Evolutionary conservation across 1,140 invertebrate genomes (phyloP), one percentile per base, ranked within the genome.

Genomic region (Zaprionus davidi): DNA sequence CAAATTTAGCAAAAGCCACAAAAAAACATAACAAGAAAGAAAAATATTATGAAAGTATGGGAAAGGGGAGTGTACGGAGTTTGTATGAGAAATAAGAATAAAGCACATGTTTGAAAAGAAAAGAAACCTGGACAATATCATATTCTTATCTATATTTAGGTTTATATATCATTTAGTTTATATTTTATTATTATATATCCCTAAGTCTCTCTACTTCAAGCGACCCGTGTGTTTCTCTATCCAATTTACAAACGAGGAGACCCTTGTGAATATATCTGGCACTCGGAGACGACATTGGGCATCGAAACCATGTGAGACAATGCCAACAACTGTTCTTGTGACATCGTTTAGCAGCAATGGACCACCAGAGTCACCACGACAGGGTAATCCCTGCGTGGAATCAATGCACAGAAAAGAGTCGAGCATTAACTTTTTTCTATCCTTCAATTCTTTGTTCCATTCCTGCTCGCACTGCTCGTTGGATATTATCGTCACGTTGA

Each of bases 81-180:
- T 90, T 90, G 79, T 90, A 90, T 79, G 88, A 88, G 81, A 80
- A 90, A 90, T 85, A 82, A 90, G 79, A 90, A 90, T 90, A 88
- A 90, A 90, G 86, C 85, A 90, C 85, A 88, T 80, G 85, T 90
- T 90, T 90, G 86, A 88, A 82, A 88, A 85, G 68, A 88, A 68
- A 65, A 26, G 26, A 28, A 34, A 12, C 5, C 28, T 57, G 15
- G 1, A 49, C 13, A 49, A n/a, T 49, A 1, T 49, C 46, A 7
- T 20, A 20, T 3, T 49, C 17, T 41, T 41, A 41, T 41, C 38
- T 15, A 41, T 2, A 5, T 41, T 41, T 17, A n/a, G 3, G 6
- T 44, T 3, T 9, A 46, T 46, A 3, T 20, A 46, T 7, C n/a
- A 51, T 51, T 22, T 13, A 51, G 11, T 12, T 12, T 22, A 49